Conservation (phyloP, 1,140 invertebrate species). For the Calliopsis andreniformis region DNA sequence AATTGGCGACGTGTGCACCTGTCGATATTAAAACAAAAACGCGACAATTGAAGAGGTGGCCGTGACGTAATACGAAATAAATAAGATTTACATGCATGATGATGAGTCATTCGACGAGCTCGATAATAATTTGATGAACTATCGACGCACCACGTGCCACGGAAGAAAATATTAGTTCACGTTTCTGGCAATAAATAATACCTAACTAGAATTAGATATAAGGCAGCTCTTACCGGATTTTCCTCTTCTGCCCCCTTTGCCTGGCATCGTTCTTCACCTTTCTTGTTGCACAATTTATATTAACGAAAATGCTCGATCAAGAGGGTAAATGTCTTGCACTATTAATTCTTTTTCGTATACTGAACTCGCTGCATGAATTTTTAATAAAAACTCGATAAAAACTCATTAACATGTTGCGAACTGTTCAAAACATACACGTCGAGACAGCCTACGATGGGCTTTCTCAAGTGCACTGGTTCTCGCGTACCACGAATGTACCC, state of each 20-base stretch:
- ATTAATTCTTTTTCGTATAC: conserved; percentile 80
- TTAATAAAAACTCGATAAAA: conserved; percentile 73
- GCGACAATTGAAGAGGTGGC: not conserved
- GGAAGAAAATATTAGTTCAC: not conserved
- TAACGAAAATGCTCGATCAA: conserved; percentile 78
- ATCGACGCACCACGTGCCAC: conserved; percentile 28
- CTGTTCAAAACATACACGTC: conserved; percentile 76
- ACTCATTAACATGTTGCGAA: conserved; percentile 81
- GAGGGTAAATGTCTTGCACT: conserved; percentile 81
- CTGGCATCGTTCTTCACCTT: conserved; percentile 75
- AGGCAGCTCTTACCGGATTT: conserved; percentile 72
- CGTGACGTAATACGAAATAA: conserved; percentile 53
- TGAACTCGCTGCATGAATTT: conserved; percentile 79
- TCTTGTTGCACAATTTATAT: conserved; percentile 76
- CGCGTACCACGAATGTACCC: conserved; percentile 46
- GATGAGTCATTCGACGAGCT: conserved; percentile 58
- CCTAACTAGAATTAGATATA: not conserved
- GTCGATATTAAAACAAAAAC: not conserved
- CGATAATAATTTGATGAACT: conserved; percentile 50
- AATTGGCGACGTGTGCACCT: no score
- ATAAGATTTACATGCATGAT: conserved; percentile 41
- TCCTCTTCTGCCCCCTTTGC: conserved; percentile 76
- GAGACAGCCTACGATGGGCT: conserved; percentile 78
- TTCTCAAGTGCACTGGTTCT: conserved; percentile 76
- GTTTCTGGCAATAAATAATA: not conserved